Percentiles rank a stretch among this genome's conserved stretches.
Conservation (phyloP, 2,113 vertebrate species). For the Herpetotheres cachinnans region DNA sequence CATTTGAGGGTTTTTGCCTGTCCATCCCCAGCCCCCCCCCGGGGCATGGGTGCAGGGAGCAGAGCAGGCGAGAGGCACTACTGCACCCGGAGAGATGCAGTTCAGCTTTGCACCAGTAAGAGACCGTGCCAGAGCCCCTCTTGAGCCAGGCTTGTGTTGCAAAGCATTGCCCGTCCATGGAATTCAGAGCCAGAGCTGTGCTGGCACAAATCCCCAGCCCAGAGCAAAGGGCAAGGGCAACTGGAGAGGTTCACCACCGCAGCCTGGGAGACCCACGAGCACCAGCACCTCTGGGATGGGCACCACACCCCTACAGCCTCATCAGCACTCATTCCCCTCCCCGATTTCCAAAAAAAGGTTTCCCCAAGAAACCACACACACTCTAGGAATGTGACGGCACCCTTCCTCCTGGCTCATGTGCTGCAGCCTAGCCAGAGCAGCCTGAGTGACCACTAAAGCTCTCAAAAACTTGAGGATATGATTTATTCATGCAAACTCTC, state of each 20-base stretch:
- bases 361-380: background rate
- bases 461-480: accelerated
- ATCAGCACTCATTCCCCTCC: too few species aligned
- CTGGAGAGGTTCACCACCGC: background rate
- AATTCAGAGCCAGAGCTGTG: background rate
- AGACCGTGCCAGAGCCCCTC: background rate
- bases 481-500: accelerated
- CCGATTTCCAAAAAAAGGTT: background rate
- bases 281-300: background rate
- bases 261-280: background rate
- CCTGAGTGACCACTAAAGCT: background rate
- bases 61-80: background rate
- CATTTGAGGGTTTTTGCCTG: accelerated
- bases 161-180: background rate
- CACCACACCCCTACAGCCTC: background rate
- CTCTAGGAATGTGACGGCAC: background rate
- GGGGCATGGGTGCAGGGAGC: background rate
- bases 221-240: background rate
- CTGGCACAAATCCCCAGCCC: background rate
- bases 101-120: background rate
- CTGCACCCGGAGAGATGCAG: background rate
- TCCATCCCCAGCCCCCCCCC: background rate
- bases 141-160: background rate
- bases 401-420: background rate
- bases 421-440: background rate